Base-by-base conservation (phyloP, 2,113 vertebrate species). In the Ictalurus punctatus region DNA sequence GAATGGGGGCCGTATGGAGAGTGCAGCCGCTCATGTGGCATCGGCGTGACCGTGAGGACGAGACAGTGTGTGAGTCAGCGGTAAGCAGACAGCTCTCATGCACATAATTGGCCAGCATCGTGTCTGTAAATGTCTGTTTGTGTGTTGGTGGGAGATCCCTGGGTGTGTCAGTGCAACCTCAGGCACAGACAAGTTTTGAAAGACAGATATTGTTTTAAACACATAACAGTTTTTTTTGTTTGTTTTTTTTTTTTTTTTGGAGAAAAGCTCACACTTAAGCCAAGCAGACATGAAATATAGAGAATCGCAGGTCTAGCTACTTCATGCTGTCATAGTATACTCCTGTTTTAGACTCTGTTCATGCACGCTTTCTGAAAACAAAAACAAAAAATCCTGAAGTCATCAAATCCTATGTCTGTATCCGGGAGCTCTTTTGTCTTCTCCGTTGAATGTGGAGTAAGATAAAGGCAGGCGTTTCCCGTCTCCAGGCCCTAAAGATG, bases 21-120 rank as follows among this genome's bases (percentile, higher is more conserved):
- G 84, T 99, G 98, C 94, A 99, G 97, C 90, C 95, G 97, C 86
- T 98, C 95, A 93, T 99, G 98, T 82, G 98, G 98, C 0, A 95
- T 95, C 0, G 98, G 98, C 0, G 94, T 99, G 87, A 97, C 96
- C 90, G 89, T 94, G 91, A 96, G 94, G 86, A 96, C 95, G 5
- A 96, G 98, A 2, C 94, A 3, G 63, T 99, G 98, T 88, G 93
- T 96, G 92, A 97, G 97, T 30, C 96, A 94, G 87, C 97, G 98
- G 98, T 99, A 94, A 54, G 82, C 27, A 4, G 79, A 67, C 73
- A 6, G 30, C 52, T n/a, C 34, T 30, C 65, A n/a, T 63, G 78
- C 71, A 34, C 19, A 44, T 80, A 84, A 88, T 74, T 84, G 37
- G 25, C 25, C 73, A n/a, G 30, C 90, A 65, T 82, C 5, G 0